Evolutionary conservation across 2,888 invertebrate genomes (phyloP).

Genomic region (Drosophila crucigera): DNA sequence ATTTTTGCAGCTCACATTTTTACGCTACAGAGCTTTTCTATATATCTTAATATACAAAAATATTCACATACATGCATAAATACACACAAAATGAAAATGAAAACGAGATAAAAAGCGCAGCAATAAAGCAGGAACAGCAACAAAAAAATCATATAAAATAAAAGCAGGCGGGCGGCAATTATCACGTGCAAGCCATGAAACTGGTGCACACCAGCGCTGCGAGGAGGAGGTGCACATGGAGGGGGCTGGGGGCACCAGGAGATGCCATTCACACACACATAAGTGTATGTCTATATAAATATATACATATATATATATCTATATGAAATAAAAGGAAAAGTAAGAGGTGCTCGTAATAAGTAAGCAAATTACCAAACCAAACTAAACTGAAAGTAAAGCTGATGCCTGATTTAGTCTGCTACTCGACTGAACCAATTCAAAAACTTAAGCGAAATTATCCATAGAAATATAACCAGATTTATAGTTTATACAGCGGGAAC

Average conservation of each 20-base stretch:
- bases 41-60: conserved; percentile 9
- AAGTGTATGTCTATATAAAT: background rate
- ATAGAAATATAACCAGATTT: background rate
- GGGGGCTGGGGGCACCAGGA: background rate
- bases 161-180: conserved; percentile 59
- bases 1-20: conserved; percentile 52
- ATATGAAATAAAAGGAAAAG: conserved; percentile 42
- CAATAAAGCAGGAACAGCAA: conserved; percentile 27
- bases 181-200: conserved; percentile 74
- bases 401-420: background rate
- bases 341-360: conserved; percentile 36
- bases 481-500: background rate
- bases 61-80: conserved; percentile 12
- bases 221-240: conserved; percentile 5
- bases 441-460: background rate
- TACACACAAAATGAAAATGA: conserved; percentile 43
- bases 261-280: background rate
- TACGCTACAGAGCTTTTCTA: conserved; percentile 66
- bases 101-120: conserved; percentile 55
- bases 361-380: conserved; percentile 36
- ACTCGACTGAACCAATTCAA: conserved; percentile 20
- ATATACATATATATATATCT: background rate
- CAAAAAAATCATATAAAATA: conserved; percentile 48
- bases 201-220: conserved; percentile 36
- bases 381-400: conserved; percentile 16